Evolutionary conservation across 2,888 invertebrate genomes (phyloP).

Genomic region (Melinopterus prodromus): DNA sequence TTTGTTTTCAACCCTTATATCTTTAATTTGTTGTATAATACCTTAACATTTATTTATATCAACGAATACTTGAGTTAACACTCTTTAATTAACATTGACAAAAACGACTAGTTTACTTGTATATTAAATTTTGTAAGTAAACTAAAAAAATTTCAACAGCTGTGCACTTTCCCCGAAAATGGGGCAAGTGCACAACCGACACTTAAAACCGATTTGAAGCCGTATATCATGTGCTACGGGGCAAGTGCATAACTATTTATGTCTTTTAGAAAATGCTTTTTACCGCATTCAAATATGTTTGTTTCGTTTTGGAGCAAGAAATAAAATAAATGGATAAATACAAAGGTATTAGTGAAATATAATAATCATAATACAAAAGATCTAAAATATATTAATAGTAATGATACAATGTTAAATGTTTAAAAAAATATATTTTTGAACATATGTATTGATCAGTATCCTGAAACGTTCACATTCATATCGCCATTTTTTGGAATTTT

Average conservation of each 20-base stretch:
- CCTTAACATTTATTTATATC: no score
- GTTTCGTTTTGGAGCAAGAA: no score
- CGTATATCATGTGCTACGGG: background rate
- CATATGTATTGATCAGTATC: no score
- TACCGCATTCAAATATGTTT: no score
- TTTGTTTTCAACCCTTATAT: no score
- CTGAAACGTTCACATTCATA: background rate
- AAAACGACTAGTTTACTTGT: constrained; percentile 13
- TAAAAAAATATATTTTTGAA: background rate
- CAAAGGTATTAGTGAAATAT: no score
- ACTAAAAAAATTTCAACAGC: constrained; percentile 10
- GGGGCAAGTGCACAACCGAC: constrained; percentile 23
- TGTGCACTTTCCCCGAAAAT: constrained; percentile 21
- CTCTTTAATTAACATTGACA: background rate
- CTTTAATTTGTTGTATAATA: no score
- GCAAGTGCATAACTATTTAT: no score
- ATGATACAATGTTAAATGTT: background rate
- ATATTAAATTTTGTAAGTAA: constrained; percentile 15
- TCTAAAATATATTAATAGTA: background rate
- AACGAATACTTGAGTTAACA: constrained; percentile 10
- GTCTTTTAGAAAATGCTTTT: no score
- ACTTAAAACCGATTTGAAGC: constrained; percentile 12
- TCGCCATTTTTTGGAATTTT: background rate
- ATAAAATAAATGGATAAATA: no score
- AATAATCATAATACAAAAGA: no score